Percentiles rank a stretch among this genome's conserved stretches.
Evolutionary conservation across 2,888 invertebrate genomes (phyloP).

Genomic region (Ochlodes sylvanus): DNA sequence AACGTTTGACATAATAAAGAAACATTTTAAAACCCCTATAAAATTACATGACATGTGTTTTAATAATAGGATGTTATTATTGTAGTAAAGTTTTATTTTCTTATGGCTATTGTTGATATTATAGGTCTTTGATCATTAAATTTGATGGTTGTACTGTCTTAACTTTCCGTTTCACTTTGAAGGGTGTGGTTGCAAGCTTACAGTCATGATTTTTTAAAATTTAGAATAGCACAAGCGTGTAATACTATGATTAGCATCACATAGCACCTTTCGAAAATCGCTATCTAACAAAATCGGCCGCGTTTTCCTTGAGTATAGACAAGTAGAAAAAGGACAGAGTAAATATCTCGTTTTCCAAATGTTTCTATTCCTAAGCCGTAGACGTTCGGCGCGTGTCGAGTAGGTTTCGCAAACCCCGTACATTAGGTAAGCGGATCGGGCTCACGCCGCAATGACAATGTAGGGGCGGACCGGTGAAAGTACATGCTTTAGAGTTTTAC

Average conservation of each 20-base stretch:
- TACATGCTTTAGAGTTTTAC: constrained; percentile 59
- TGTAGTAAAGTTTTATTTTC: too few relatives aligned
- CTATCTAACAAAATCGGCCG: neutral
- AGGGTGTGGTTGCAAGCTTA: neutral
- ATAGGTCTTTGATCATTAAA: too few relatives aligned
- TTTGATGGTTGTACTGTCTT: neutral
- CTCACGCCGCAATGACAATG: constrained; percentile 71
- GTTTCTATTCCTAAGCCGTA: constrained; percentile 55
- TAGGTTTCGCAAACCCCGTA: constrained; percentile 72
- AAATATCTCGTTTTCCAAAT: constrained; percentile 45
- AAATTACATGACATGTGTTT: too few relatives aligned
- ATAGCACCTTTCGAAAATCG: constrained; percentile 5
- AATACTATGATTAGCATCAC: neutral
- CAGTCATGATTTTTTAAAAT: neutral
- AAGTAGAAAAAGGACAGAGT: constrained; percentile 37
- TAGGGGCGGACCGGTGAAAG: constrained; percentile 72
- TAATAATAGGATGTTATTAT: too few relatives aligned
- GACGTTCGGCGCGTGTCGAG: constrained; percentile 59
- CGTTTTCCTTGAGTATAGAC: neutral
- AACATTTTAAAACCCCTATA: too few relatives aligned
- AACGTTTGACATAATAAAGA: too few relatives aligned
- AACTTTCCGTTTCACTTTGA: neutral
- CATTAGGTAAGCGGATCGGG: constrained; percentile 76
- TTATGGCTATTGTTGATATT: too few relatives aligned
- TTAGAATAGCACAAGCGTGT: constrained; percentile 1